Evolutionary conservation across 2,797 vertebrate species (phyloP).

Genomic region (Lacerta viridis): DNA sequence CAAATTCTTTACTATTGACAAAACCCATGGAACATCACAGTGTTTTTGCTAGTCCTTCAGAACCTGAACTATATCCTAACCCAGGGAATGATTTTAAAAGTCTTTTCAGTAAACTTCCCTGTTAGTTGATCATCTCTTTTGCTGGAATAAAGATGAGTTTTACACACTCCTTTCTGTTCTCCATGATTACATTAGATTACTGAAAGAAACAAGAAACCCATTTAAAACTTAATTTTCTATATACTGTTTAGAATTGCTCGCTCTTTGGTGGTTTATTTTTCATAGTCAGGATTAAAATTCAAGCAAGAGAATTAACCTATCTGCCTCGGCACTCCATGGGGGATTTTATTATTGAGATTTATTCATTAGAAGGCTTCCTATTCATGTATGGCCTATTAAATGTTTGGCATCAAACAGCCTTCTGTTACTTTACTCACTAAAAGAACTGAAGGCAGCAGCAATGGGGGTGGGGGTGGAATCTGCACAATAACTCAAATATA

Average conservation of each 20-base stretch:
- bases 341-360: conserved; percentile 80
- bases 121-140: neutral
- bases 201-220: neutral
- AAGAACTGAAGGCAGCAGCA: conserved; percentile 41
- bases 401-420: conserved; percentile 66
- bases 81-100: neutral
- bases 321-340: conserved; percentile 64
- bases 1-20: neutral
- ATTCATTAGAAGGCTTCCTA: conserved; percentile 77
- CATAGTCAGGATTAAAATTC: conserved; percentile 73
- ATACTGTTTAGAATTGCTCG: conserved; percentile 67
- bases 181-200: neutral
- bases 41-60: neutral
- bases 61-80: neutral
- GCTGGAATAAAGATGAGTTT: neutral
- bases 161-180: neutral
- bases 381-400: conserved; percentile 76
- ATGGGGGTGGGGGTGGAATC: neutral
- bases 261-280: conserved; percentile 51
- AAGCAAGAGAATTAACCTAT: conserved; percentile 79
- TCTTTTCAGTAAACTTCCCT: neutral
- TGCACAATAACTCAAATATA: conserved; percentile 62
- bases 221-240: conserved; percentile 51
- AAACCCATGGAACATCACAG: neutral
- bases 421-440: conserved; percentile 53